Percentiles rank a stretch among this genome's conserved stretches.
These are phyloP conservation scores for Mareca strepera DNA, from an alignment of 2,797 vertebrate species.

Conservation along the genomic window DNA sequence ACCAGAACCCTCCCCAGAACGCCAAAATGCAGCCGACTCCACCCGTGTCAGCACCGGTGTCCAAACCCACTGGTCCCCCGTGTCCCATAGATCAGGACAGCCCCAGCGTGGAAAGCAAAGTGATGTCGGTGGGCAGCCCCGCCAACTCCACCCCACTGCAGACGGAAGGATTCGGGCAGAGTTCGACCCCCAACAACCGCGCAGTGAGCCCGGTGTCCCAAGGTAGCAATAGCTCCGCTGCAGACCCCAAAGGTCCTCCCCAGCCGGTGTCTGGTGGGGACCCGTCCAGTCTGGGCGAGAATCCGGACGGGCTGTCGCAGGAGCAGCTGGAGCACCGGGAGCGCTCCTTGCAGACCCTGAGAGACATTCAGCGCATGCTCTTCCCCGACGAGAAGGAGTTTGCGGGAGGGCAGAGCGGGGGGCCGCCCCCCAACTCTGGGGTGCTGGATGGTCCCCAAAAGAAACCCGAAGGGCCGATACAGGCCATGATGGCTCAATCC, in stretches of 20 bases:
- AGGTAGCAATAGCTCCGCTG: conserved; percentile 84
- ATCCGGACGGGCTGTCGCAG: conserved; percentile 96
- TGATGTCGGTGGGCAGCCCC: conserved; percentile 89
- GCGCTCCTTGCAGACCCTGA: conserved; percentile 85
- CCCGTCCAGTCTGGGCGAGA: conserved; percentile 90
- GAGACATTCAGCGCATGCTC: conserved; percentile 98
- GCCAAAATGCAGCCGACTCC: conserved; percentile 90
- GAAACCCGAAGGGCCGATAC: conserved; percentile 92
- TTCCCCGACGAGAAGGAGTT: conserved; percentile 94
- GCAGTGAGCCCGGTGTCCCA: conserved; percentile 86
- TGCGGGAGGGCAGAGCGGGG: conserved; percentile 77
- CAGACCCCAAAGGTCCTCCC: conserved; percentile 81
- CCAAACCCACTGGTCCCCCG: conserved; percentile 84
- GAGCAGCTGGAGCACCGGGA: conserved; percentile 88
- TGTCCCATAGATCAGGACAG: conserved; percentile 86
- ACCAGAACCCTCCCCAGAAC: conserved; percentile 92
- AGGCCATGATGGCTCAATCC: conserved; percentile 99
- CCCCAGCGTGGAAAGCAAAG: conserved; percentile 90
- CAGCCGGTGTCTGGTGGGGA: conserved; percentile 89
- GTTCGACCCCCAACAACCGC: conserved; percentile 87
- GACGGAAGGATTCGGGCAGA: conserved; percentile 84
- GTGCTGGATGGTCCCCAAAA: conserved; percentile 84
- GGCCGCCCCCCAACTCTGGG: conserved; percentile 74
- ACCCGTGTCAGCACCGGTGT: conserved; percentile 84
- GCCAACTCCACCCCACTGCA: conserved; percentile 81